Conservation (phyloP, 2,888 invertebrate species). For the Hyposoter didymator region DNA sequence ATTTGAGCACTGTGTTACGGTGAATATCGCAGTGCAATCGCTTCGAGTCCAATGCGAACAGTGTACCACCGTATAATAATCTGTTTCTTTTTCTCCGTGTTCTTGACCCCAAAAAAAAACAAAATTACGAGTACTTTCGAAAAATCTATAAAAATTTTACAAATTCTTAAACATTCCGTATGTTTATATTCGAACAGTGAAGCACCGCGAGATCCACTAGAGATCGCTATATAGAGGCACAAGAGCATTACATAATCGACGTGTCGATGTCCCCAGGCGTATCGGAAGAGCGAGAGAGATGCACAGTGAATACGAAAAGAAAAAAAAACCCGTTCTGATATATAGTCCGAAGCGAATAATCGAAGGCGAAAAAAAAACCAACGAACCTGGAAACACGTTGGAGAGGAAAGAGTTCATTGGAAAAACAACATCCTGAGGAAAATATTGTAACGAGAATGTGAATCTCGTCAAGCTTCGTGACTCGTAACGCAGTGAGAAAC, state of each 20-base stretch:
- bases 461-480: not conserved
- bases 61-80: too few species aligned
- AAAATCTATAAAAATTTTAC: not conserved
- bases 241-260: constrained; percentile 53
- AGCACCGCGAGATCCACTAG: not conserved
- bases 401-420: not conserved
- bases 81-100: too few species aligned
- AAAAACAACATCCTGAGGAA: not conserved
- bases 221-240: not conserved
- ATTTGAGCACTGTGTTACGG: too few species aligned
- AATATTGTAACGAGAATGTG: not conserved
- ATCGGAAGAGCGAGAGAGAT: constrained; percentile 17
- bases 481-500: not conserved
- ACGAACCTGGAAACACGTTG: not conserved
- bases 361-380: constrained; percentile 6
- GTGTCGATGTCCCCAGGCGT: constrained; percentile 44
- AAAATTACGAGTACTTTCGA: not conserved
- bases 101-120: not conserved
- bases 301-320: not conserved
- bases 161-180: not conserved
- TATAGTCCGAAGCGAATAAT: constrained; percentile 11
- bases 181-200: not conserved
- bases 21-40: too few species aligned
- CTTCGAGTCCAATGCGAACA: too few species aligned
- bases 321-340: not conserved